Evolutionary conservation across 2,113 vertebrate genomes (phyloP).

Genomic region (Cepphus grylle): DNA sequence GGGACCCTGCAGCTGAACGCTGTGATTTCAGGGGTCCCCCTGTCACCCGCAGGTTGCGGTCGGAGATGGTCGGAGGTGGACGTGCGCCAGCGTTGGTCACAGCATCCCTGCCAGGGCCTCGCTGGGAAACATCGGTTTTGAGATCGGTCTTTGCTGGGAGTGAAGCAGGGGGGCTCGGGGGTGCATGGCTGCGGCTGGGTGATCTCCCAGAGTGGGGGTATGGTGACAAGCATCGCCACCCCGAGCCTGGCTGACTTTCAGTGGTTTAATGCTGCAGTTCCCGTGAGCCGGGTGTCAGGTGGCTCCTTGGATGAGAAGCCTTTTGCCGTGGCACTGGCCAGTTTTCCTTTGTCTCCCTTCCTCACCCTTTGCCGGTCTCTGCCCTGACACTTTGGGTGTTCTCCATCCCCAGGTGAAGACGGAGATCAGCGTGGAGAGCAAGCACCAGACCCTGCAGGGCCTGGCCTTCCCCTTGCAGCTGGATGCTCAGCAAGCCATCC

Average conservation of each 20-base stretch:
- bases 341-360: background rate
- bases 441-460: conserved; percentile 91
- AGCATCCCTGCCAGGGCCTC: background rate
- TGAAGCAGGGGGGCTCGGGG: background rate
- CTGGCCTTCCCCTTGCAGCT: conserved; percentile 91
- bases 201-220: background rate
- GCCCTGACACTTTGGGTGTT: background rate
- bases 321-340: background rate
- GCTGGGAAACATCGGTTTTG: background rate
- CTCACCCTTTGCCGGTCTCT: background rate
- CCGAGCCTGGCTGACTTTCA: background rate
- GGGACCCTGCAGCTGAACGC: background rate
- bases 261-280: background rate
- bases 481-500: conserved; percentile 88
- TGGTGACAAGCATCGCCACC: background rate
- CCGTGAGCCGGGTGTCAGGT: background rate
- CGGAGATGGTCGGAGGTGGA: background rate
- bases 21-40: background rate
- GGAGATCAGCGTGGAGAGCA: conserved; percentile 93
- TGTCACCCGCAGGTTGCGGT: background rate
- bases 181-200: background rate
- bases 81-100: rapidly evolving
- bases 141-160: background rate
- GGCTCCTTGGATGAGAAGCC: background rate
- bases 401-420: conserved; percentile 84